Evolutionary conservation across 2,888 invertebrate species (phyloP).

Genomic region (Cheilosia soror): DNA sequence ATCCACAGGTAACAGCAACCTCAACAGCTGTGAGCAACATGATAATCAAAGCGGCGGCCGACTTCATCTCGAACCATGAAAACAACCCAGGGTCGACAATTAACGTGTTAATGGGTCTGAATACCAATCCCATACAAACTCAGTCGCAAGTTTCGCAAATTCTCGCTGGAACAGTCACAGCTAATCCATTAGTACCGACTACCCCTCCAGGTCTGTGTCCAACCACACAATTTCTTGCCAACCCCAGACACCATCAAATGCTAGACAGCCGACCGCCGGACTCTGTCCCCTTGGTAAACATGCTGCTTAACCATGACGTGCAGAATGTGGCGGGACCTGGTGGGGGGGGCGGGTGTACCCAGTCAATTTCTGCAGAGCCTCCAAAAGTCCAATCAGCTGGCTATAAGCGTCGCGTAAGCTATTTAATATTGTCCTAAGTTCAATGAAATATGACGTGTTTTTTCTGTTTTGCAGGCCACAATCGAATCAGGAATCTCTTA

Average conservation of each 20-base stretch:
- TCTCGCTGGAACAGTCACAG: constrained; percentile 64
- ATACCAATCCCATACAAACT: constrained; percentile 65
- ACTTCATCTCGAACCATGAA: constrained; percentile 87
- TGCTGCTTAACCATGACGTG: constrained; percentile 80
- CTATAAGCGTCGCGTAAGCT: constrained; percentile 74
- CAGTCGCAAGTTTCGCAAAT: constrained; percentile 74
- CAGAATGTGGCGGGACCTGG: constrained; percentile 71
- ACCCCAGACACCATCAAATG: constrained; percentile 54
- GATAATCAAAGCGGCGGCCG: constrained; percentile 89
- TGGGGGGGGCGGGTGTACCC: constrained; percentile 76
- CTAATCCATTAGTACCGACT: constrained; percentile 71
- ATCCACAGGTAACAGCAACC: constrained; percentile 81
- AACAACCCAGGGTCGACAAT: constrained; percentile 82
- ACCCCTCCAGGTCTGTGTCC: constrained; percentile 47
- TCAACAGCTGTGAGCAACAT: constrained; percentile 86
- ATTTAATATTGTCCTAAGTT: not conserved
- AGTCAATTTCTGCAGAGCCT: constrained; percentile 77
- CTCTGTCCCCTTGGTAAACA: constrained; percentile 79
- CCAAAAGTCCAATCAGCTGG: constrained; percentile 75
- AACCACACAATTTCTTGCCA: constrained; percentile 64
- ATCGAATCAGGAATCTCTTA: constrained; percentile 83
- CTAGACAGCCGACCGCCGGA: constrained; percentile 63
- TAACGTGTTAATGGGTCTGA: constrained; percentile 77
- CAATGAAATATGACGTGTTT: not conserved
- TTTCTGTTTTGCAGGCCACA: constrained; percentile 73